phyloP scores from a whole-genome alignment of 2,113 vertebrate genomes.

The Heliornis fulica region DNA sequence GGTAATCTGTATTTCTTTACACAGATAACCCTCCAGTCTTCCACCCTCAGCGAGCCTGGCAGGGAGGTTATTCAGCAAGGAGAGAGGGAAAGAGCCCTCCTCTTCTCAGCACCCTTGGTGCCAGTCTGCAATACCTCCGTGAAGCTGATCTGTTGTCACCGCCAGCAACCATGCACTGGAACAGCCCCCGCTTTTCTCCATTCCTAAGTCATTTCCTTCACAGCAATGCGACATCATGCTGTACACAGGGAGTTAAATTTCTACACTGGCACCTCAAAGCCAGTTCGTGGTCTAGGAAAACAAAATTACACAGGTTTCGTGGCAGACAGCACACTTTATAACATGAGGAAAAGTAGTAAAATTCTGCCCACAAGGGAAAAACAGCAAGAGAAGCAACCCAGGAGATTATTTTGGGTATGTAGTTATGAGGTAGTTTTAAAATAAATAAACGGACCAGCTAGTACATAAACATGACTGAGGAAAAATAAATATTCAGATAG shows the following conservation, averaged over 20 bases:
- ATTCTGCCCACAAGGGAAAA: neutral
- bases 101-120: neutral
- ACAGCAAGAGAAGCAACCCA: neutral
- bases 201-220: neutral
- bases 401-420: neutral
- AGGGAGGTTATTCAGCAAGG: neutral
- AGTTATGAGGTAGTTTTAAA: neutral
- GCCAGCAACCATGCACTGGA: rapidly evolving
- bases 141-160: neutral
- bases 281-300: neutral
- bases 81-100: neutral
- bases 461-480: conserved; percentile 23
- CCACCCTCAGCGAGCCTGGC: neutral
- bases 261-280: neutral
- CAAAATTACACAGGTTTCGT: neutral
- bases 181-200: neutral
- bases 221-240: neutral
- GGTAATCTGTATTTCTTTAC: neutral
- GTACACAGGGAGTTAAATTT: neutral
- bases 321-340: neutral
- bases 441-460: neutral
- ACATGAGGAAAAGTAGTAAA: neutral
- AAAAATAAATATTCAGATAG: conserved; percentile 46
- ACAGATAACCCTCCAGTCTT: neutral
- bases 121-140: neutral